Evolutionary conservation across 1,140 invertebrate species (phyloP).

Genomic region (Lepeophtheirus salmonis): DNA sequence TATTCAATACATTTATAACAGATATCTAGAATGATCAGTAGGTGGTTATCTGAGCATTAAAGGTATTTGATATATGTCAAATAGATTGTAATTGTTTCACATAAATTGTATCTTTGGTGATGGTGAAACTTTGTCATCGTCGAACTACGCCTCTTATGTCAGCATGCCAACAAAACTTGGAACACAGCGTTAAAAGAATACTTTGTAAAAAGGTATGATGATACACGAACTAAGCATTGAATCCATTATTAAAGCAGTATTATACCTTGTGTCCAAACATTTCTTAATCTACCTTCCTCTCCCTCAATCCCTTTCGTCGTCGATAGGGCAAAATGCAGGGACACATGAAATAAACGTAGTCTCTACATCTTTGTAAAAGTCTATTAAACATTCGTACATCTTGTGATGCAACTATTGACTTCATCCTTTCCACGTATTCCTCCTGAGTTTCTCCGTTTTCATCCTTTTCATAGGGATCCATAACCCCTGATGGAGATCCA

Average conservation of each 20-base stretch:
- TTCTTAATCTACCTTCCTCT: not conserved
- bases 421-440: not conserved
- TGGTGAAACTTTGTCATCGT: too few relatives aligned
- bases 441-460: not conserved
- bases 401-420: not conserved
- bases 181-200: not conserved
- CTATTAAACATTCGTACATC: not conserved
- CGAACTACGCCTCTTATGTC: not conserved
- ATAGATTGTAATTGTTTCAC: too few relatives aligned
- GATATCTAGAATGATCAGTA: too few relatives aligned
- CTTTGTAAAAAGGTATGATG: not conserved
- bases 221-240: not conserved
- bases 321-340: not conserved
- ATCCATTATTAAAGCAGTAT: not conserved
- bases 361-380: not conserved
- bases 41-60: too few relatives aligned
- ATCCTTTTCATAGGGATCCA: not conserved
- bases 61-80: too few relatives aligned
- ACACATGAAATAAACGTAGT: not conserved
- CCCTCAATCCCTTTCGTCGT: not conserved
- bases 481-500: not conserved
- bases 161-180: not conserved
- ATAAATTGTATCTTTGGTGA: too few relatives aligned
- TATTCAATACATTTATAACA: too few relatives aligned
- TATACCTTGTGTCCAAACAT: not conserved